Percentiles rank a stretch among this genome's conserved stretches.
Evolutionary conservation across 1,140 invertebrate genomes (phyloP).

Genomic region (Semibalanus balanoides): DNA sequence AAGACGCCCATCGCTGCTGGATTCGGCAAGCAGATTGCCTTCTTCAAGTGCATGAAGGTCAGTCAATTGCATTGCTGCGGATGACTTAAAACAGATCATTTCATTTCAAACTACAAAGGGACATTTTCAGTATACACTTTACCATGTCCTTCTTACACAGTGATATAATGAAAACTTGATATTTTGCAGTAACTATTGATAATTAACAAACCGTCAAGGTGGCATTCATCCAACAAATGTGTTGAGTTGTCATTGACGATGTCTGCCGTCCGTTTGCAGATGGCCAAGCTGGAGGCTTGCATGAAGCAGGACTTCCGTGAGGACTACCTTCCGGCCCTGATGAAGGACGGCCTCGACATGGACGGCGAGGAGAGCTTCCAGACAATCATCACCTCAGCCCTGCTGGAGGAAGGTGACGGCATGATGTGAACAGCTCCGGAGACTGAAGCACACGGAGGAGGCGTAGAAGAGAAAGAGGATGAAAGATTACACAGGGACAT

Average conservation of each 20-base stretch:
- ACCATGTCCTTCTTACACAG: no score
- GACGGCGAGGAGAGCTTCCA: not conserved
- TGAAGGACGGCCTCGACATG: not conserved
- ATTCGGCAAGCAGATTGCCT: not conserved
- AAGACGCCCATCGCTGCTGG: not conserved
- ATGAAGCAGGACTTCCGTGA: not conserved
- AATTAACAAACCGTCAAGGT: no score
- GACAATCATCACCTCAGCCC: not conserved
- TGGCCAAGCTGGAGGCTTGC: not conserved
- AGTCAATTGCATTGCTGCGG: not conserved
- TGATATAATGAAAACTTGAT: no score
- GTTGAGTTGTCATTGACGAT: no score
- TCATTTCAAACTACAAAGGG: no score
- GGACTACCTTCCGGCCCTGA: not conserved
- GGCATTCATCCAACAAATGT: no score
- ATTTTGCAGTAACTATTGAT: no score
- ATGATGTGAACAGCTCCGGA: not conserved
- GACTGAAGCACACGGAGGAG: no score
- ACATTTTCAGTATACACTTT: no score
- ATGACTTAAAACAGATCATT: no score
- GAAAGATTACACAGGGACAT: no score
- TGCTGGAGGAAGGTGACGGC: not conserved
- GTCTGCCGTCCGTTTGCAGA: not conserved
- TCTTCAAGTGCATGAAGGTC: not conserved
- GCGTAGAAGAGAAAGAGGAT: no score